These are phyloP conservation scores for Hydra vulgaris DNA, from an alignment of 30 jellyfish, hydroid and myxozoan genomes.

Conservation along the genomic window DNA sequence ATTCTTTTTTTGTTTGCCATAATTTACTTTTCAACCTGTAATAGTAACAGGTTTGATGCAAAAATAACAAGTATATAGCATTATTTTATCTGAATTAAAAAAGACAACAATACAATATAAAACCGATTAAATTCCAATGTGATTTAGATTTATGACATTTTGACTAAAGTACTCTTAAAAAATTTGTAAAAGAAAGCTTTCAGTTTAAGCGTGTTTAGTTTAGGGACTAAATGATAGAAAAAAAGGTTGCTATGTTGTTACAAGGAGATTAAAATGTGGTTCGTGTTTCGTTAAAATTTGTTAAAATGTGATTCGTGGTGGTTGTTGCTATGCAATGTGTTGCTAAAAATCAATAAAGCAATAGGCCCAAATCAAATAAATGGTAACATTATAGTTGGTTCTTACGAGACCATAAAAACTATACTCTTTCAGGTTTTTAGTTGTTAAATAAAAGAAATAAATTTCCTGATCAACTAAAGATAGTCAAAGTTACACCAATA, in stretches of 20 bases:
- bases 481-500: too few relatives aligned
- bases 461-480: too few relatives aligned
- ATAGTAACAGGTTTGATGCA: background rate
- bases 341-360: too few relatives aligned
- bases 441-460: too few relatives aligned
- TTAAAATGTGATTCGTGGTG: too few relatives aligned
- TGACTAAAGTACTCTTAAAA: background rate
- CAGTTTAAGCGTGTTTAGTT: background rate
- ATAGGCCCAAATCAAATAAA: too few relatives aligned
- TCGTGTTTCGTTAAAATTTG: too few relatives aligned
- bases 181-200: background rate
- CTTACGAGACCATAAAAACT: too few relatives aligned
- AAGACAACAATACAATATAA: background rate
- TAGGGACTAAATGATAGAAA: background rate
- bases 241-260: background rate
- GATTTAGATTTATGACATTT: background rate
- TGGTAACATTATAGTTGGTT: too few relatives aligned
- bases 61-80: background rate
- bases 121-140: background rate
- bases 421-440: too few relatives aligned
- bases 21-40: background rate
- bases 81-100: background rate
- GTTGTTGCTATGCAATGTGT: too few relatives aligned
- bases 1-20: background rate
- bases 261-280: background rate